Evolutionary conservation across 2,888 invertebrate genomes (phyloP), one percentile per base, ranked within the genome.

Genomic region (Melitaea athalia): DNA sequence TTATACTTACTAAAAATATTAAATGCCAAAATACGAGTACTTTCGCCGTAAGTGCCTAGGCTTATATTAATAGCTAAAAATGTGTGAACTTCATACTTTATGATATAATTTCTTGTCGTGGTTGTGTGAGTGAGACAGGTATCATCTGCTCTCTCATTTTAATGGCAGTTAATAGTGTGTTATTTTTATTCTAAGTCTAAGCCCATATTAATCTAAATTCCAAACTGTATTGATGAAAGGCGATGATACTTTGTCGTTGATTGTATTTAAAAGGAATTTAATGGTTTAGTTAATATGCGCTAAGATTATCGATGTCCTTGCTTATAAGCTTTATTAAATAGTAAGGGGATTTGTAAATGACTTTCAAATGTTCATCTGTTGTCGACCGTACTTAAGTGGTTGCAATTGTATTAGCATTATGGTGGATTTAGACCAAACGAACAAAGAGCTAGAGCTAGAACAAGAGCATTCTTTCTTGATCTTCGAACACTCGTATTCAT

Each of bases 21-120:
- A 77, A 77, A 84, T 83, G 85, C 86, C 85, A 86, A 87, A 82
- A 83, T 78, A 80, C 81, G 79, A 82, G 83, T 78, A 81, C 81
- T 79, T 86, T 85, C 83, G 83, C 89, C 88, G 82, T 85, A 87
- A 88, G 89, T 90, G 89, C 90, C 90, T 91, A 86, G 87, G 85
- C 83, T 87, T 85, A 75, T 67, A 76, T 75, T 76, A 72, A 74
- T 64, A 68, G 64, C 49, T 65, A 53, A 67, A 47, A 55, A 42
- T 65, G 43, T 45, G 31, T 65, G 43, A 57, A 57, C 17, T 50
- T 17, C 59, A 50, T 60, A 31, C 53, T 38, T 43, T 47, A 50
- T 55, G 49, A 67, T 59, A 43, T 59, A 15, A 63, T 49, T 49
- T 61, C 50, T 64, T 70, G 42, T 38, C 59, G 66, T 72, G 71